Percentiles rank a stretch among this genome's conserved stretches.
These are phyloP conservation scores for Martes martes DNA, from an alignment of 2,113 vertebrate genomes.

Conservation along the genomic window DNA sequence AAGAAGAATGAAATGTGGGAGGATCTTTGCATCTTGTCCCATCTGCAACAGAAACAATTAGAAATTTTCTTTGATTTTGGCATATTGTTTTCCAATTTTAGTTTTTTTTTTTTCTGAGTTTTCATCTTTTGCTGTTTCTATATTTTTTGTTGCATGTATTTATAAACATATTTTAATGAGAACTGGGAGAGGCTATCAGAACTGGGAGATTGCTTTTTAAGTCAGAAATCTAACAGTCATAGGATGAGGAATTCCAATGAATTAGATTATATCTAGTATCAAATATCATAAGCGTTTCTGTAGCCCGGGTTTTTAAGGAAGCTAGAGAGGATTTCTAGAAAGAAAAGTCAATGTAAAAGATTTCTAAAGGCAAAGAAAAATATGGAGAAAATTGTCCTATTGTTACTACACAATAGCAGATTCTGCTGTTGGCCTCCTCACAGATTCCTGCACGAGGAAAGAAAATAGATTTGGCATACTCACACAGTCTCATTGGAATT, in stretches of 20 bases:
- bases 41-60: not conserved
- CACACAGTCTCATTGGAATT: conserved; percentile 7
- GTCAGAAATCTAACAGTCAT: not conserved
- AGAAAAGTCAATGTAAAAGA: not conserved
- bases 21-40: not conserved
- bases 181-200: not conserved
- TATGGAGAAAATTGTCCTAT: not conserved
- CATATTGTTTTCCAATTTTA: not conserved
- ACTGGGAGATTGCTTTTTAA: not conserved
- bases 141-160: not conserved
- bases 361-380: conserved; percentile 4
- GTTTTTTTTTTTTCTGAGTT: not conserved
- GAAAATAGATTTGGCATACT: not conserved
- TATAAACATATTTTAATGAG: not conserved
- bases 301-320: not conserved
- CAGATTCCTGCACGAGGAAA: not conserved
- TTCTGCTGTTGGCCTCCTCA: not conserved
- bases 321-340: not conserved
- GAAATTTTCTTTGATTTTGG: not conserved
- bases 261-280: not conserved
- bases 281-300: not conserved
- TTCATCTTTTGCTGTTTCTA: not conserved
- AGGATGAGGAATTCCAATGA: not conserved
- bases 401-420: not conserved
- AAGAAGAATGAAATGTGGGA: not conserved